Evolutionary conservation across 2,888 invertebrate genomes (phyloP), one percentile per base, ranked within the genome.

Genomic region (Nymphalis urticae): DNA sequence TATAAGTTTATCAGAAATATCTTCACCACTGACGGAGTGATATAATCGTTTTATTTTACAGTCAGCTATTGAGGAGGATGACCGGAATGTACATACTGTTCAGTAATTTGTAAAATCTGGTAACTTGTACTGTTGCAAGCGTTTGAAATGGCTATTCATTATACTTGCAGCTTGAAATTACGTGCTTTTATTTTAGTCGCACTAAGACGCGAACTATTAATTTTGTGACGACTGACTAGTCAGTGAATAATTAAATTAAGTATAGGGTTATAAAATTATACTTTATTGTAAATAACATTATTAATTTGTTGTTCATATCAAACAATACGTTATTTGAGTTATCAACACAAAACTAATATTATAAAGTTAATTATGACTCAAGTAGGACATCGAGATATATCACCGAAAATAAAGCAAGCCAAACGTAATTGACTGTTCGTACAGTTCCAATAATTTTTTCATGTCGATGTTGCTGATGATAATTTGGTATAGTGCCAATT

Each of bases 81-180:
- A 71, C 75, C 78, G 77, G 72, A 72, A 75, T 75, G 75, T 76
- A 75, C 75, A 32, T 16, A 56, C 32, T 76, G 75, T 73, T 75
- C 75, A 72, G 77, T 77, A 76, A 82, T 84, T 82, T 81, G 79
- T 81, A 80, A 77, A 80, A 82, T 78, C 76, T 80, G 79, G 77
- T 79, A 80, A 79, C 77, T 78, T 71, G 75, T 75, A 53, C 24
- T 81, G 78, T 82, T 77, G 81, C 77, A 76, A 78, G 76, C 24
- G 66, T 70, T 70, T 75, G 79, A 77, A 81, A 77, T 71, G 59
- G 75, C 74, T 32, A 81, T 85, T 79, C 79, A 79, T 82, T 82
- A 78, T 78, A 80, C 76, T 80, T 66, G 69, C 68, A 68, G 69
- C 53, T 71, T 36, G 24, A 67, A 56, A 68, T 60, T 65, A 60